Base-by-base conservation (phyloP, 2,113 vertebrate genomes). In the Myotis yumanensis region DNA sequence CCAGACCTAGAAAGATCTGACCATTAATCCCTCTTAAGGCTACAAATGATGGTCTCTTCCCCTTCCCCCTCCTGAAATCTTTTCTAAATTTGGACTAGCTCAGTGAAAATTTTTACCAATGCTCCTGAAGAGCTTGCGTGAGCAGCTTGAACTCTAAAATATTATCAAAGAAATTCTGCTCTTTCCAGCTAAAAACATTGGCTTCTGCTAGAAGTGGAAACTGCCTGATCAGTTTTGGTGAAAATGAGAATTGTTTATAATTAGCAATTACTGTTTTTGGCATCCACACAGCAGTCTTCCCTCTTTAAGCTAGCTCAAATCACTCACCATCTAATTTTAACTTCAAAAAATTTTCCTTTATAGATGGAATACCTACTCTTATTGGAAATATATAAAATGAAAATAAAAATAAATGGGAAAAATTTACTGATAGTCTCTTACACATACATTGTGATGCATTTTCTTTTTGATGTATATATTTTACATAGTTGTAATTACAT, bases 191-290 rank as follows among this genome's bases (percentile, higher is more conserved):
- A 69, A 91, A 80, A 51, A 20, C 57, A 66, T 1, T 94, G 80
- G 57, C 40, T 91, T 89, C 83, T 72, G 23, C 30, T 79, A 52
- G 37, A 86, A 90, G 25, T 37, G 69, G 48, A 95, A 93, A 90
- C 62, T 40, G 7, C 32, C 32, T 64, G 14, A 75, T 93, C 11
- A 83, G 23, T 76, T 86, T 73, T 86, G 82, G 86, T 86, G 77
- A 94, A 89, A 83, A 86, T 57, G 54, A 83, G 54, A 89, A 69
- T 90, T 85, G 54, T 52, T 88, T 75, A 57, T 91, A 94, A 89
- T 89, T 71, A 84, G 64, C 69, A 43, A 25, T 89, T 46, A 40
- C 46, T 37, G 66, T 77, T 73, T 75, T 80, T 82, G 66, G 68
- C 83, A 94, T 90, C 68, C 15, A 37, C 22, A 40, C 11, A 71